A percentile compares a stretch with the other conserved stretches of the same genome.
phyloP scores from a whole-genome alignment of 2,888 invertebrate genomes.

The Agrilus cyanescens region DNA sequence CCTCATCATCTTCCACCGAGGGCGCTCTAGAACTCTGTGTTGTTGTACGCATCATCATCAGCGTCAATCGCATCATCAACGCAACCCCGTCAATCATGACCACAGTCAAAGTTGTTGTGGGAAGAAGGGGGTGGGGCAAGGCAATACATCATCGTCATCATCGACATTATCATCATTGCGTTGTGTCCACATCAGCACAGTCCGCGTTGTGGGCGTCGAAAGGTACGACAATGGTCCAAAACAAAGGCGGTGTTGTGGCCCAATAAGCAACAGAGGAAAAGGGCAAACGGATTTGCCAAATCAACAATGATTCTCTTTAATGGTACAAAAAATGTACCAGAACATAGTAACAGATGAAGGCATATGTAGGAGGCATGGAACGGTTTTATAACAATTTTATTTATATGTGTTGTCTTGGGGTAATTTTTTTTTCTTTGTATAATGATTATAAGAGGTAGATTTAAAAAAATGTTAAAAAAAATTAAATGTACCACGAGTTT shows the following conservation, averaged over 20 bases:
- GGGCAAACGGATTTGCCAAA: constrained; percentile 53
- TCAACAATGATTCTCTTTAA: constrained; percentile 39
- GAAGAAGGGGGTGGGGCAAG: constrained; percentile 32
- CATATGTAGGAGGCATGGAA: constrained; percentile 24
- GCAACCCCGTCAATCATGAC: constrained; percentile 16
- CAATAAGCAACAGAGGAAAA: constrained; percentile 55
- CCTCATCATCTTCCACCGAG: constrained; percentile 97
- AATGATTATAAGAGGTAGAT: too few species aligned
- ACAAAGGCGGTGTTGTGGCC: constrained; percentile 39
- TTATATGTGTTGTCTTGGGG: constrained; percentile 3
- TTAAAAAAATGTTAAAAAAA: too few species aligned
- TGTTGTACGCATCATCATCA: constrained; percentile 20
- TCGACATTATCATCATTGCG: constrained; percentile 24
- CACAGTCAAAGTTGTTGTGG: constrained; percentile 12
- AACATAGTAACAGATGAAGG: constrained; percentile 31
- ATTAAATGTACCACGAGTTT: too few species aligned
- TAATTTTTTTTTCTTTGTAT: neutral
- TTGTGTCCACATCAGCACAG: neutral
- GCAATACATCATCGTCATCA: constrained; percentile 38
- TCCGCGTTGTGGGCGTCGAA: too few species aligned
- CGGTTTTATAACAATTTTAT: neutral
- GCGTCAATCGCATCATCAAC: constrained; percentile 27
- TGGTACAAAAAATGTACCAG: constrained; percentile 30
- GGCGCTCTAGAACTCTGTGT: constrained; percentile 75
- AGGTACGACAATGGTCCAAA: constrained; percentile 23